Evolutionary conservation across 2,113 vertebrate genomes (phyloP), one percentile per base, ranked within the genome.

Genomic region (Ornithorhynchus anatinus): DNA sequence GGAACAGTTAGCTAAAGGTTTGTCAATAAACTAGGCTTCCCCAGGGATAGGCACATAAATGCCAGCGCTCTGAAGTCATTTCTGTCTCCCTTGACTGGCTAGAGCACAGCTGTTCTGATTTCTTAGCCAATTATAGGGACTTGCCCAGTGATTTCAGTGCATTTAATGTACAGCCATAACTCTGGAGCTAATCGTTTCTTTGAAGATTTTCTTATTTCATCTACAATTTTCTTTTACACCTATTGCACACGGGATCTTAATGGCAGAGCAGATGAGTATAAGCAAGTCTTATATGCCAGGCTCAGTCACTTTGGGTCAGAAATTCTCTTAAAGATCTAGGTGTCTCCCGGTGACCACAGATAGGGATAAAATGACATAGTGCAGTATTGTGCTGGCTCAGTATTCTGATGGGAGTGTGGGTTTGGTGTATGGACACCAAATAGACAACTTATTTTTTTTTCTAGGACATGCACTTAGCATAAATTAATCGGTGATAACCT

Each of bases 121-220:
- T 57, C 72, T 74, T 65, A 65, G 47, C 22, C 72, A 40, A 56
- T 80, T 69, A 25, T 13, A 72, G 47, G n/a, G 79, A 64, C 31
- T 13, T 45, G 36, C 40, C 57, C 57, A 39, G 64, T 64, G 58
- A 37, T 39, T 39, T 47, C 22, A 23, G 10, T 73, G 53, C 37
- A 31, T 54, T 81, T 77, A 74, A 70, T 72, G 68, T 42, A 76
- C 56, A 75, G 20, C 33, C 40, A 62, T 36, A 48, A 16, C 56
- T 56, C 45, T 69, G 69, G 59, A 69, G 19, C 40, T 64, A 8
- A 8, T 66, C 72, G 61, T 8, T 33, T 47, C 57, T 74, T 51
- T 79, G 81, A 78, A 54, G 31, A 36, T 43, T 48, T 78, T 66
- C 54, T 60, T 58, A 52, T 77, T 72, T 82, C 32, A 47, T 69